Evolutionary conservation across 2,888 invertebrate genomes (phyloP), one percentile per base, ranked within the genome.

Genomic region (Mellilla xanthometata): DNA sequence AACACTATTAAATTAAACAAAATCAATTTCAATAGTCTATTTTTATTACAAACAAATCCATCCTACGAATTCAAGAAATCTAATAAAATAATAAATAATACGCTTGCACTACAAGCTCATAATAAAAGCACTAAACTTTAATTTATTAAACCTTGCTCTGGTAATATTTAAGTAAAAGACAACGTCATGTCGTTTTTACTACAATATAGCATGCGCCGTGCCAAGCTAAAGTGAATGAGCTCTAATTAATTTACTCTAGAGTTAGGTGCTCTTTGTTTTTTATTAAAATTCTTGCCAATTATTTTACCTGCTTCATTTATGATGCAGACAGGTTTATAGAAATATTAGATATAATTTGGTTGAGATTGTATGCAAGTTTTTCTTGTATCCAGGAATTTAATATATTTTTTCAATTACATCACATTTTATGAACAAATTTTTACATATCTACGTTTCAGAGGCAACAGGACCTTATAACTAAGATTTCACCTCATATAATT

Each of bases 211-310:
- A 56, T 56, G 58, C 57, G 50, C 42, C 43, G 54, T 11, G 49
- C 47, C 41, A 34, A 39, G 29, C 39, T 44, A 44, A 39, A 48
- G 40, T 43, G 48, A 44, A 27, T 41, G 28, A 41, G 42, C 29
- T 44, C 58, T 61, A 65, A 62, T 66, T 62, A 64, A 66, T 64
- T 61, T 58, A 60, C 61, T 60, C 58, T 53, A 50, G 49, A 55
- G 56, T 49, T 42, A 45, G 39, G 42, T 45, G 38, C 45, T 52
- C 56, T 54, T 57, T 58, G 54, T 57, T 60, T 55, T 56, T 56
- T 56, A 46, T 48, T 41, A 52, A 52, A 58, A 58, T 34, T 30
- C 39, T 15, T 41, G 24, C 39, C 39, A 48, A 48, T 55, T 44
- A 45, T 27, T 44, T 29, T 40, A 49, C 42, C 23, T 15, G 29